phyloP scores from a whole-genome alignment of 2,888 invertebrate species.

The Diplazon laetatorius region DNA sequence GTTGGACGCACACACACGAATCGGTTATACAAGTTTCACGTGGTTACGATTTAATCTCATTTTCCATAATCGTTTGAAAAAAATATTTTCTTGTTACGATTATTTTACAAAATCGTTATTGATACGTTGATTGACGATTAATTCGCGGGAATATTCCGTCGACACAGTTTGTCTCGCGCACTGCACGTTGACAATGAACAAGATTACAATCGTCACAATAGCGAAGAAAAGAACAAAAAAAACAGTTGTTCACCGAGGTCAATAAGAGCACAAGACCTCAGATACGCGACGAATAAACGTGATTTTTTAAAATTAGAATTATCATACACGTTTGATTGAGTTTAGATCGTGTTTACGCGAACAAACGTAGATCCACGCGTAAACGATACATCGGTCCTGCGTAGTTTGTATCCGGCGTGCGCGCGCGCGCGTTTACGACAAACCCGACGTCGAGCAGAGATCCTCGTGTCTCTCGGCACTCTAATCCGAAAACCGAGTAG shows the following conservation, averaged over 20 bases:
- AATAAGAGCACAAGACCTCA: background rate
- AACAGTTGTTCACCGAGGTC: background rate
- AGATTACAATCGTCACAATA: constrained; percentile 1
- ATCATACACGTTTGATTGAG: background rate
- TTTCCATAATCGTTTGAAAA: background rate
- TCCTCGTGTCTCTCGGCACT: constrained; percentile 65
- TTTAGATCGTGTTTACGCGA: constrained; percentile 6
- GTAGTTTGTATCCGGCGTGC: too few relatives aligned
- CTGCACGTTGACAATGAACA: background rate
- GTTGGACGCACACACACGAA: constrained; percentile 12
- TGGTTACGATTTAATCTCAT: background rate
- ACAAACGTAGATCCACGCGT: constrained; percentile 15
- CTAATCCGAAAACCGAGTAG: constrained; percentile 68
- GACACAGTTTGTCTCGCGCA: background rate
- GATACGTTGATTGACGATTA: too few relatives aligned
- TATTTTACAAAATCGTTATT: background rate
- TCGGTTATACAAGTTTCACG: background rate
- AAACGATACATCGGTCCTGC: constrained; percentile 15
- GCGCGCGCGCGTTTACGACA: constrained; percentile 38
- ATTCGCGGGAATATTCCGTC: background rate
- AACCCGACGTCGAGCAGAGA: constrained; percentile 47
- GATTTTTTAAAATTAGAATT: background rate
- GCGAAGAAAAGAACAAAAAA: too few relatives aligned
- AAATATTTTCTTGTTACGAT: background rate
- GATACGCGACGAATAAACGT: background rate